A percentile compares a stretch with the other conserved stretches of the same genome.
Conservation (phyloP, 2,888 invertebrate species). For the Diarsia mendica region DNA sequence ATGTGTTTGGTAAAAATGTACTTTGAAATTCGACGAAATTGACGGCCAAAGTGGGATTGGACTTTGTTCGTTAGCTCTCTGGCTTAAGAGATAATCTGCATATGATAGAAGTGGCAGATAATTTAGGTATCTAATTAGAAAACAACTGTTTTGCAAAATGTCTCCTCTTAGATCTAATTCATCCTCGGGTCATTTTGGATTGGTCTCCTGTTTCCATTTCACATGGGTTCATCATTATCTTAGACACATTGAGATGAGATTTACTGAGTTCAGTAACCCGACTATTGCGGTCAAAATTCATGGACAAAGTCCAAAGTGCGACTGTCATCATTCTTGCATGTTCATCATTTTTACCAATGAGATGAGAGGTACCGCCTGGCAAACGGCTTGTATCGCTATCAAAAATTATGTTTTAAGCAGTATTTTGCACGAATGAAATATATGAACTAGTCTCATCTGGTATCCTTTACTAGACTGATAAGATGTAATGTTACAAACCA, state of each 20-base stretch:
- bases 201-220: neutral
- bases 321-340: neutral
- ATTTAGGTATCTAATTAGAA: neutral
- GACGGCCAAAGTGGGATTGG: too few species aligned
- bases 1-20: neutral
- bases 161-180: neutral
- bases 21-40: neutral
- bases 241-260: neutral
- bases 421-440: neutral
- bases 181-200: neutral
- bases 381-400: neutral
- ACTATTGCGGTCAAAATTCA: neutral
- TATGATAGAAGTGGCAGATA: neutral
- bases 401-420: neutral
- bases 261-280: slow-evolving; percentile 33
- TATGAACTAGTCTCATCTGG: neutral
- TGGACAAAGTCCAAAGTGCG: slow-evolving; percentile 1
- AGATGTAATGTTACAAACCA: slow-evolving; percentile 4
- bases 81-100: neutral
- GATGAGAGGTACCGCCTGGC: neutral
- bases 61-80: neutral
- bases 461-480: neutral
- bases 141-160: neutral
- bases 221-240: neutral
- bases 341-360: neutral